A percentile compares a stretch with the other conserved stretches of the same genome.
phyloP scores from a whole-genome alignment of 2,797 vertebrate genomes.

The Sebastes cheni region DNA sequence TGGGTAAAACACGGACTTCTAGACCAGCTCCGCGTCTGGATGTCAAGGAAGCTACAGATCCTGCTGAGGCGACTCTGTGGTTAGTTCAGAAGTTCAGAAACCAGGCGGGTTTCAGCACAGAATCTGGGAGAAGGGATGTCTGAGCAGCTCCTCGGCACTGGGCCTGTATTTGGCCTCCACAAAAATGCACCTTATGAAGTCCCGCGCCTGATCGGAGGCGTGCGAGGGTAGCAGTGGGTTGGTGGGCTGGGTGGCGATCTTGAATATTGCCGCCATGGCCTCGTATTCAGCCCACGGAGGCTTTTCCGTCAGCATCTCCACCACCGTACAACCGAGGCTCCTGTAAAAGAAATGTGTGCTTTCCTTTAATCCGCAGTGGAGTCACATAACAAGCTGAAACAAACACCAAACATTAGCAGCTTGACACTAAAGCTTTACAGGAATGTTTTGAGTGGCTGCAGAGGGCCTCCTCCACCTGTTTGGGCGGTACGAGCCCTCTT shows the following conservation, averaged over 20 bases:
- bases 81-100: constrained; percentile 16
- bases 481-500: constrained; percentile 13
- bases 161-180: constrained; percentile 96
- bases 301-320: constrained; percentile 98
- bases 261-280: constrained; percentile 99
- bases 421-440: constrained; percentile 20
- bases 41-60: constrained; percentile 28
- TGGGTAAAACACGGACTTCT: constrained; percentile 7
- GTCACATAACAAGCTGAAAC: constrained; percentile 25
- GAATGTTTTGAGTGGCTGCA: constrained; percentile 65
- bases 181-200: constrained; percentile 95
- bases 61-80: constrained; percentile 14
- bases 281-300: constrained; percentile 98
- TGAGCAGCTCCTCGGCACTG: constrained; percentile 95
- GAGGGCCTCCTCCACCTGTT: constrained; percentile 44
- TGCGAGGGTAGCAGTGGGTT: constrained; percentile 92
- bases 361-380: background rate
- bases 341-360: constrained; percentile 64
- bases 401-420: constrained; percentile 11
- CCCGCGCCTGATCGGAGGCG: constrained; percentile 91
- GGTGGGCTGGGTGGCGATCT: constrained; percentile 97
- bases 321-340: constrained; percentile 97
- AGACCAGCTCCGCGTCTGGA: background rate
- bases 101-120: constrained; percentile 84
- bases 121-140: constrained; percentile 95